A percentile compares a stretch with the other conserved stretches of the same genome.
phyloP scores from a whole-genome alignment of 2,888 invertebrate genomes.

The Pecten maximus region DNA sequence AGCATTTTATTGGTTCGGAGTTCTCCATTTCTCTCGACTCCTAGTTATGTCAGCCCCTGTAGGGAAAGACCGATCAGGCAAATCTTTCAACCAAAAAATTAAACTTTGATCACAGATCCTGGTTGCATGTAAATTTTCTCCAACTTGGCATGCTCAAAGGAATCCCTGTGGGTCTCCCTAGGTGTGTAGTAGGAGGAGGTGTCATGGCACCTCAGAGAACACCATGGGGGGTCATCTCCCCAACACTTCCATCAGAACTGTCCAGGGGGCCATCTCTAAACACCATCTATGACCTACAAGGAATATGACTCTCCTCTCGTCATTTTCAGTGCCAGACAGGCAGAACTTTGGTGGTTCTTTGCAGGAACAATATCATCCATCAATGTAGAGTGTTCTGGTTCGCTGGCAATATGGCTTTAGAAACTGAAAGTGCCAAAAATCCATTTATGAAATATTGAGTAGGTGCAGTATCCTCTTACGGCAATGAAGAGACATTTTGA shows the following conservation, averaged over 20 bases:
- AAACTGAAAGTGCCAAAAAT: slow-evolving; percentile 26
- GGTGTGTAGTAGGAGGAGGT: not conserved
- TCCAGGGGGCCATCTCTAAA: slow-evolving; percentile 29
- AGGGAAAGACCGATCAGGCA: not conserved
- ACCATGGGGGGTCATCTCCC: not conserved
- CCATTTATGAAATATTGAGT: slow-evolving; percentile 31
- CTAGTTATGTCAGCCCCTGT: not conserved
- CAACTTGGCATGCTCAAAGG: not conserved
- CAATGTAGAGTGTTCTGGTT: not conserved
- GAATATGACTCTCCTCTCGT: not conserved
- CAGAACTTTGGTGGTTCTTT: not conserved
- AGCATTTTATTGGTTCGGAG: not conserved
- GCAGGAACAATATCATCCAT: not conserved
- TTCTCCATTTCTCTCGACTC: not conserved
- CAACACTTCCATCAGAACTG: not conserved
- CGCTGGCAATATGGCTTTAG: not conserved
- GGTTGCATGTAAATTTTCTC: not conserved
- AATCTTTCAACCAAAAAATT: not conserved
- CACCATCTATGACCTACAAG: slow-evolving; percentile 25
- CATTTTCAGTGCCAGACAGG: not conserved
- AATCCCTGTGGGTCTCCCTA: not conserved
- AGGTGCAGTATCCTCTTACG: not conserved
- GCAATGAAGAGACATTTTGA: not conserved
- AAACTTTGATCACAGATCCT: not conserved
- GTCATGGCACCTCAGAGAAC: not conserved